These are phyloP conservation scores for Campodea augens DNA, from an alignment of 1,140 invertebrate species.

Conservation along the genomic window DNA sequence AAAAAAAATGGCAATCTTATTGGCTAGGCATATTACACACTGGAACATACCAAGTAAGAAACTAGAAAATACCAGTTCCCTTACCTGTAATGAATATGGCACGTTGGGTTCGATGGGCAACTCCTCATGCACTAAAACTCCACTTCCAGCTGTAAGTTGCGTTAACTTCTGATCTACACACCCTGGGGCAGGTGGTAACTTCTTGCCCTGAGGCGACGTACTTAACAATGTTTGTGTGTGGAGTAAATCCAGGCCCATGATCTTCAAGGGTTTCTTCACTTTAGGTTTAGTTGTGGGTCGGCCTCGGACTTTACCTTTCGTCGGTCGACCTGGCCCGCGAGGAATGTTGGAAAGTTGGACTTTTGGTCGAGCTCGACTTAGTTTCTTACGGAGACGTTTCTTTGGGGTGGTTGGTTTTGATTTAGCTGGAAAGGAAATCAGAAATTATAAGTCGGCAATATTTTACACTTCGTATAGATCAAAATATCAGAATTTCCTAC, in stretches of 20 bases:
- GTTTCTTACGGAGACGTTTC: no score
- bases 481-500: no score
- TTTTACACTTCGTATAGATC: no score
- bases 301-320: constrained; percentile 22
- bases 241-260: constrained; percentile 67
- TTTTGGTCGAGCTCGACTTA: no score
- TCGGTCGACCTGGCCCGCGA: constrained; percentile 14
- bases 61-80: constrained; percentile 6
- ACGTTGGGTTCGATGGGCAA: constrained; percentile 44
- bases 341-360: no score
- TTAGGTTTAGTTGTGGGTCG: constrained; percentile 32
- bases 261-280: constrained; percentile 43
- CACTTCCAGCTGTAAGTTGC: constrained; percentile 38
- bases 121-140: constrained; percentile 57
- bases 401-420: no score
- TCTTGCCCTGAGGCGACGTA: constrained; percentile 49
- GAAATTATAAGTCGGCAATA: background rate
- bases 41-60: constrained; percentile 1
- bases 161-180: constrained; percentile 77
- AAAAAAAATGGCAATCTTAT: no score
- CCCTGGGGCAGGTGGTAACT: constrained; percentile 59
- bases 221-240: constrained; percentile 78
- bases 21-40: no score
- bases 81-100: background rate
- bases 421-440: background rate